Base-by-base conservation (phyloP, 2,113 vertebrate species). In the Salvelinus fontinalis region DNA sequence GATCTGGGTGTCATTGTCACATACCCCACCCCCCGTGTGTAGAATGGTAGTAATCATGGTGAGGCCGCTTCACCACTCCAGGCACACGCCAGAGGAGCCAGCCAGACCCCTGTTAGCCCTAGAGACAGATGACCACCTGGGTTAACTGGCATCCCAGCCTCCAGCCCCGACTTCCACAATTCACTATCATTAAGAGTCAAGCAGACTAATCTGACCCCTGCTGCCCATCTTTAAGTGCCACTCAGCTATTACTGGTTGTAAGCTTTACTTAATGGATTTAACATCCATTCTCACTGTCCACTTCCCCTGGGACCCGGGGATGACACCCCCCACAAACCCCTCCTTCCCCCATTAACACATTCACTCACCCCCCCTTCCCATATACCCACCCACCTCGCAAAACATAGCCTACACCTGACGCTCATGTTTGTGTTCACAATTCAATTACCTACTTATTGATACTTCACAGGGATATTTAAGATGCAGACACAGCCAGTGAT, bases 381-480 rank as follows among this genome's bases (percentile, higher is more conserved):
- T 89, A 90, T 89, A 81, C 89, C 90, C 87, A 89, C 94, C 92
- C 91, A 91, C 94, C 93, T 70, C 39, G 75, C 88, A 85, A 86
- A 90, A 89, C 90, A 89, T 90, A 44, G 39, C 39, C 39, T 44
- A 91, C 95, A 96, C 95, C 95, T 94, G 90, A 96, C 92, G 89
- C 96, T 98, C 96, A 97, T 98, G 97, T 99, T 99, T 97, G 97
- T 98, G 96, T 98, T 99, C 96, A 98, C 97, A 98, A 99, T 98
- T 99, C 97, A 99, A 99, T 99, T 99, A 99, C 97, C 96, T 96
- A 95, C 96, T 99, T 99, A 99, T 99, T 99, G 98, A 99, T 99
- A 99, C 96, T 97, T 99, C 96, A 98, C 96, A 96, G 95, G 96
- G 96, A 99, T 99, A 97, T 98, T 99, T 98, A 99, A 99, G 97